These are phyloP conservation scores for Toxotes lorentzi DNA, from an alignment of 2,797 vertebrate genomes.

Conservation along the genomic window DNA sequence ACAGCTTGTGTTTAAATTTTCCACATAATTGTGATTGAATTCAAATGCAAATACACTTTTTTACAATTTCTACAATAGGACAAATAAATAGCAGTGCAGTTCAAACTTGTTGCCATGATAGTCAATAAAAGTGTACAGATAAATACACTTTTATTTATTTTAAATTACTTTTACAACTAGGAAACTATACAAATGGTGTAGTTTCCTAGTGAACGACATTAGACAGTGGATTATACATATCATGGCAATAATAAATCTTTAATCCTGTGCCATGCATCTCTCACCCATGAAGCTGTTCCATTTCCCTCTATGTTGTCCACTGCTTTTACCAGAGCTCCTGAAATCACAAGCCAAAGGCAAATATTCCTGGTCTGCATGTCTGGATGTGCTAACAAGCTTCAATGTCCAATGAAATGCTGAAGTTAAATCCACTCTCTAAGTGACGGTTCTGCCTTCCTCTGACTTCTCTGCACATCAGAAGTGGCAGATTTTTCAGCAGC, in stretches of 20 bases:
- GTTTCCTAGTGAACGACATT: neutral
- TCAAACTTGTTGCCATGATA: neutral
- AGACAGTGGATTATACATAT: neutral
- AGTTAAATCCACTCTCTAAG: neutral
- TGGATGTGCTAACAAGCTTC: fast-evolving
- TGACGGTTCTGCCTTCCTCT: neutral
- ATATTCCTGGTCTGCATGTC: conserved; percentile 33
- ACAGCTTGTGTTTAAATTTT: neutral
- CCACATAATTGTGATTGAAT: neutral
- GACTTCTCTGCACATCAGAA: neutral
- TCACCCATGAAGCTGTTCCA: conserved; percentile 11
- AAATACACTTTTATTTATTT: too few species aligned
- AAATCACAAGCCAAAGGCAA: conserved; percentile 5
- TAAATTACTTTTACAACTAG: too few species aligned
- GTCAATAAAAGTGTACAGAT: neutral
- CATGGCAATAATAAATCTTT: neutral
- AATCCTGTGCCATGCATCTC: neutral
- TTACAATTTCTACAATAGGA: neutral
- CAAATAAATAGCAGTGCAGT: neutral
- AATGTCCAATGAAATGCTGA: neutral
- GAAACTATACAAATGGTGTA: neutral
- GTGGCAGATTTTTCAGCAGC: neutral
- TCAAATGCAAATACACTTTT: neutral
- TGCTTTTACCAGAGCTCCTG: neutral
- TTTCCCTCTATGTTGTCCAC: conserved; percentile 24